phyloP scores from a whole-genome alignment of 2,888 invertebrate species.

The Lydus trimaculatus region DNA sequence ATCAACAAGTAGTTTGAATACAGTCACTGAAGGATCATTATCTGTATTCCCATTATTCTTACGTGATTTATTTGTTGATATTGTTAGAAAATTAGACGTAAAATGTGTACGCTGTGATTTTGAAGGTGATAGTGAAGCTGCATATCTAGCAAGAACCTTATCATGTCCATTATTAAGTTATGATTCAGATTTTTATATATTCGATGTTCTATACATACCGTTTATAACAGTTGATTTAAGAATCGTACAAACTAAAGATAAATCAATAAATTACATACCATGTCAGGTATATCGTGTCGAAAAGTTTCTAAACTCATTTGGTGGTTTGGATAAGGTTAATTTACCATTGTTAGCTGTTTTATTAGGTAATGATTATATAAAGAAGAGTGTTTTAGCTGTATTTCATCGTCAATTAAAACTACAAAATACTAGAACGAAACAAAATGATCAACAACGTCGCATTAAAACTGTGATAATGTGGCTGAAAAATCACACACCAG shows the following conservation, averaged over 20 bases:
- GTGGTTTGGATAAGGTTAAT: constrained; percentile 66
- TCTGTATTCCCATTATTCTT: constrained; percentile 79
- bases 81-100: constrained; percentile 70
- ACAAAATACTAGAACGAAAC: constrained; percentile 63
- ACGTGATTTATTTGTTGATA: constrained; percentile 76
- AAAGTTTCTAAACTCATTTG: constrained; percentile 71
- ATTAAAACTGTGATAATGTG: constrained; percentile 78
- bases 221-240: constrained; percentile 71
- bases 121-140: constrained; percentile 91
- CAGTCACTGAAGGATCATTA: constrained; percentile 63
- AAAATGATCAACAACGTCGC: constrained; percentile 71
- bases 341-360: constrained; percentile 83
- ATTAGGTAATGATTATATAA: constrained; percentile 90
- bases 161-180: constrained; percentile 89
- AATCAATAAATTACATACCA: constrained; percentile 59
- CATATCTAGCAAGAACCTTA: constrained; percentile 77
- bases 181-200: constrained; percentile 95
- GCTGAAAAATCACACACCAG: constrained; percentile 75
- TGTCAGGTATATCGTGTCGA: constrained; percentile 79
- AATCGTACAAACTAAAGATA: constrained; percentile 36
- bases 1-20: constrained; percentile 62
- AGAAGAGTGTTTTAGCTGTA: constrained; percentile 69
- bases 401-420: constrained; percentile 74
- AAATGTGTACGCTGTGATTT: constrained; percentile 78
- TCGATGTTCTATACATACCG: constrained; percentile 83